Percentiles rank a stretch among this genome's conserved stretches.
Conservation (phyloP, 2,797 vertebrate genomes). For the Oreonectes daqikongensis region DNA sequence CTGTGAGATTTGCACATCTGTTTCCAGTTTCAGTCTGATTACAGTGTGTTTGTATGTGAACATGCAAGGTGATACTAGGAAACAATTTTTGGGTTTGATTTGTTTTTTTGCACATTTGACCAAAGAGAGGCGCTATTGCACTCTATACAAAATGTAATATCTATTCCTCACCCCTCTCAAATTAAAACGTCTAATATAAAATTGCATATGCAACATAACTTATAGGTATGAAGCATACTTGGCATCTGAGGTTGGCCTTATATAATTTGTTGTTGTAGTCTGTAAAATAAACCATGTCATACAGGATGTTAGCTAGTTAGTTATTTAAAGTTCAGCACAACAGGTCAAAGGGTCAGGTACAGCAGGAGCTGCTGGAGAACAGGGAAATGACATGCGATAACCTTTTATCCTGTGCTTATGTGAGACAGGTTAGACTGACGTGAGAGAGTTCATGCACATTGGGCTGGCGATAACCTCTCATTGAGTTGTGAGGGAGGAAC, state of each 20-base stretch:
- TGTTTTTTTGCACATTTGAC: too few species aligned
- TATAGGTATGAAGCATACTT: neutral
- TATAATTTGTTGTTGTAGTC: neutral
- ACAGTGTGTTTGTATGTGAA: conserved; percentile 24
- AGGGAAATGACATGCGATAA: conserved; percentile 47
- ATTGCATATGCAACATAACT: neutral
- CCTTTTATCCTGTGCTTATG: conserved; percentile 38
- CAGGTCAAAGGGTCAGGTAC: conserved; percentile 20
- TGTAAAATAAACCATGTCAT: neutral
- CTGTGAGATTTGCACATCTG: conserved; percentile 39
- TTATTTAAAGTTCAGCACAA: conserved; percentile 17
- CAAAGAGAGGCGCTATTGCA: conserved; percentile 15
- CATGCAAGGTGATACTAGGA: conserved; percentile 8
- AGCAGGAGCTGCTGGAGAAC: conserved; percentile 15
- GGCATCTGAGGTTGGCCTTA: neutral
- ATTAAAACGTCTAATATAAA: neutral
- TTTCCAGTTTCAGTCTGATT: neutral
- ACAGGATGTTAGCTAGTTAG: conserved; percentile 1
- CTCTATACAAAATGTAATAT: neutral
- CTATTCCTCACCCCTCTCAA: neutral
- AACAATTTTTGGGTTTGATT: neutral
- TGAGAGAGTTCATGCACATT: neutral
- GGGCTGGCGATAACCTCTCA: conserved; percentile 32
- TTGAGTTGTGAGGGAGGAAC: neutral
- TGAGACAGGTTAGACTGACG: conserved; percentile 13